A percentile compares a stretch with the other conserved stretches of the same genome.
phyloP scores from a whole-genome alignment of 35 echinoderm and acorn worm genomes.

The Ptychodera flava region DNA sequence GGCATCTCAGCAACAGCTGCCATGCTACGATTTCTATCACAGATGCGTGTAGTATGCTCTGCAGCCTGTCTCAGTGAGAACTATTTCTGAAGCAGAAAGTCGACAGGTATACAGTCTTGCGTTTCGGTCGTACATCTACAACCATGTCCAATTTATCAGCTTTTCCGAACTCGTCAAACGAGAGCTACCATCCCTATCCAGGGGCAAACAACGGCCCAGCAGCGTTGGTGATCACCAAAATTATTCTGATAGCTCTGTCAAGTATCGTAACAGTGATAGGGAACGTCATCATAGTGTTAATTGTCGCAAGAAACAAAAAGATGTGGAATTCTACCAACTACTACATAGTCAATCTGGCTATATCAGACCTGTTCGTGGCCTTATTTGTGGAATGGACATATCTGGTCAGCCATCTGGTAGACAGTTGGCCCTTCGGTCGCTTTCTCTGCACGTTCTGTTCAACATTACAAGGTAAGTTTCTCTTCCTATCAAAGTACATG shows the following conservation, averaged over 20 bases:
- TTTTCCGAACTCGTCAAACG: too few species aligned
- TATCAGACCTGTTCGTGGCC: neutral
- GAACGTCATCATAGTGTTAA: neutral
- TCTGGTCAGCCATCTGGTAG: neutral
- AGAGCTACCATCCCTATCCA: too few species aligned
- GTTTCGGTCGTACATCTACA: too few species aligned
- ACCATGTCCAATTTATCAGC: too few species aligned
- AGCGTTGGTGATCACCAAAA: neutral
- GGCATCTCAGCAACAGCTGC: too few species aligned
- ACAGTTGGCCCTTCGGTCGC: neutral
- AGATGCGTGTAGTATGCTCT: too few species aligned
- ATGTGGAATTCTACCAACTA: neutral
- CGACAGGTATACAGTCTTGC: too few species aligned
- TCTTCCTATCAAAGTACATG: too few species aligned
- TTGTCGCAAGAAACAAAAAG: neutral
- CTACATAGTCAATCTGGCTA: neutral
- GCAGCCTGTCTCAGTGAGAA: too few species aligned
- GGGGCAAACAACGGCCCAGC: too few species aligned
- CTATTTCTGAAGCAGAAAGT: too few species aligned
- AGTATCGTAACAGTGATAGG: neutral
- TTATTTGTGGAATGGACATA: neutral
- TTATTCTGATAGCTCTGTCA: neutral
- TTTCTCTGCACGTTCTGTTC: neutral
- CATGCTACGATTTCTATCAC: too few species aligned
- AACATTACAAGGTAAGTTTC: neutral